Evolutionary conservation across 2,888 invertebrate species (phyloP).

Genomic region (Dexiosoma caninum): DNA sequence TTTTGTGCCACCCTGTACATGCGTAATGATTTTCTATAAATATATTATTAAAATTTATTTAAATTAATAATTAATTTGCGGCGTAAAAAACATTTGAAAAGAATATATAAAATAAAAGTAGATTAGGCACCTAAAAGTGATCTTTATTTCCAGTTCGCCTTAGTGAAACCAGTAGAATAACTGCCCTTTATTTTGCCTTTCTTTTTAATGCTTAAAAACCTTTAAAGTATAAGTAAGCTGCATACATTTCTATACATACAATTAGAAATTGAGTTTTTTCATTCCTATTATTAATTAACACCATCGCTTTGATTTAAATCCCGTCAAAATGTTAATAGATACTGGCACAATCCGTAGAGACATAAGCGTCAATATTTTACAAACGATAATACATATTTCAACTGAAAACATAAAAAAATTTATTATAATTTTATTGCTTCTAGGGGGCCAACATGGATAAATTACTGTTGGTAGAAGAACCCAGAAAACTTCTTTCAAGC

Average conservation of each 20-base stretch:
- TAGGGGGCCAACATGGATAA: conserved; percentile 57
- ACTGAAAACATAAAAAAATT: conserved; percentile 37
- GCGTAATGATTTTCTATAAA: no score
- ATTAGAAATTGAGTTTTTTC: conserved; percentile 28
- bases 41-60: no score
- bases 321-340: conserved; percentile 47
- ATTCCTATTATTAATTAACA: conserved; percentile 57
- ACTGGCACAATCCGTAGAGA: not conserved
- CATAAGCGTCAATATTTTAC: conserved; percentile 30
- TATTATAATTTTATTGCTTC: conserved; percentile 57
- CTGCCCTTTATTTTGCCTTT: not conserved
- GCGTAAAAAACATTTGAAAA: no score
- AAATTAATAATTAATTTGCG: no score
- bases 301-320: conserved; percentile 62
- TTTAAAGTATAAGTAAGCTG: not conserved
- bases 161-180: no score
- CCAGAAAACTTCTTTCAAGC: conserved; percentile 15
- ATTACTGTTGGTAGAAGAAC: conserved; percentile 36
- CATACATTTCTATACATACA: not conserved
- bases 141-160: no score
- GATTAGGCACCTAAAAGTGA: no score
- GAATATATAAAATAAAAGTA: no score
- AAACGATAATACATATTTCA: conserved; percentile 15
- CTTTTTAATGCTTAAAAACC: not conserved
- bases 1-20: no score